A percentile compares a stretch with the other conserved stretches of the same genome.
Evolutionary conservation across 2,113 vertebrate species (phyloP).

Genomic region (Petrocephalus zakoni): DNA sequence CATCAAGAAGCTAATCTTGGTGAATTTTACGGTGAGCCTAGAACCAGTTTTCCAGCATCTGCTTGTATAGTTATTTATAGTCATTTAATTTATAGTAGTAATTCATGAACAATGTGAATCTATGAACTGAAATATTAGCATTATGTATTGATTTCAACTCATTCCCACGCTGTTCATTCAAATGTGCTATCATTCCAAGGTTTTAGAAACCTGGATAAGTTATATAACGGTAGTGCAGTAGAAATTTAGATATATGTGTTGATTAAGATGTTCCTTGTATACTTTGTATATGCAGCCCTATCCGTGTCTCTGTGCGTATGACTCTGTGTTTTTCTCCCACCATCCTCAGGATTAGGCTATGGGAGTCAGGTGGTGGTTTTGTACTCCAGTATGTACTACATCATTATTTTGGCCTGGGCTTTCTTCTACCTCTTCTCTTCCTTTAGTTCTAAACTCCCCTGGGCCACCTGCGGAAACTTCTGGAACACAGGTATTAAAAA

Average conservation of each 20-base stretch:
- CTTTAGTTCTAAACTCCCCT: constrained; percentile 77
- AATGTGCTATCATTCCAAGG: background rate
- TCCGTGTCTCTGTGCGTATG: background rate
- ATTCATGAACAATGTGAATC: background rate
- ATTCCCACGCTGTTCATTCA: background rate
- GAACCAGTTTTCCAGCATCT: background rate
- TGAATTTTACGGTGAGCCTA: background rate
- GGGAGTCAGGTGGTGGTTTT: constrained; percentile 60
- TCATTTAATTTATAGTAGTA: background rate
- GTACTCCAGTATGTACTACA: constrained; percentile 73
- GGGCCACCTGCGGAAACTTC: constrained; percentile 77
- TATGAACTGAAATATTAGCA: background rate
- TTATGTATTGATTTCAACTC: background rate
- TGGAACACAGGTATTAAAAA: constrained; percentile 81
- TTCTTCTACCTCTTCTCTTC: constrained; percentile 93
- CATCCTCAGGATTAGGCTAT: constrained; percentile 61
- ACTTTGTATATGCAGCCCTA: background rate
- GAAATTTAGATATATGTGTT: background rate
- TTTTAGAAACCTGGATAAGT: background rate
- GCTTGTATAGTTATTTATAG: background rate
- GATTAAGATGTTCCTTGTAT: background rate
- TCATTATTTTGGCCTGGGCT: constrained; percentile 91
- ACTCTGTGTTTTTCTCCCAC: background rate
- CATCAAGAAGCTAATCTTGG: background rate
- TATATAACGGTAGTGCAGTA: background rate